Evolutionary conservation across 2,113 vertebrate species (phyloP), one percentile per base, ranked within the genome.

Genomic region (Glaucomys volans): DNA sequence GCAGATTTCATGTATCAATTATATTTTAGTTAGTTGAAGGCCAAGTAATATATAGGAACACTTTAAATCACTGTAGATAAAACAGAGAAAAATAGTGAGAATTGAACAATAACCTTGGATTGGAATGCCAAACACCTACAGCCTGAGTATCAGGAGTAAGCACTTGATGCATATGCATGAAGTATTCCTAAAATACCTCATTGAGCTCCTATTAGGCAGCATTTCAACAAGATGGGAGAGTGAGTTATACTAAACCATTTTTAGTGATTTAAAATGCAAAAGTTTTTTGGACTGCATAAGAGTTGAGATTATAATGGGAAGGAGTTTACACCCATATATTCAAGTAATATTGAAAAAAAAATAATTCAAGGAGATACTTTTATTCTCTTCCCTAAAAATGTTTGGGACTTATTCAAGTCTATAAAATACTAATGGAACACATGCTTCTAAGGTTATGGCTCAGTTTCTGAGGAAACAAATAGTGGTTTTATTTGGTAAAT

Each of bases 281-380:
- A 0, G 0, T 28, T 88, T 20, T 91, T 71, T 86, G 88, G 75
- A 24, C 90, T 84, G 32, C 26, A 13, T 59, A 17, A 91, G 5
- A 22, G 8, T 87, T 94, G 50, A 42, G 16, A 30, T 82, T 35
- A 66, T 57, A n/a, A 77, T 47, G 52, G 75, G 10, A 2, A 72
- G 3, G 28, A 74, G 2, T 88, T 75, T 75, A 28, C 0, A 67
- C 57, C 54, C 67, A 47, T 64, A 77, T 66, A 30, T 76, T 66
- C 62, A 77, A 75, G 37, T 62, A 54, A 62, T 37, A 40, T 37
- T 44, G n/a, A 88, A 57, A 80, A 71, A 91, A 64, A 96, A 96
- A 42, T 42, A 14, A 82, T 35, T 82, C 9, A 50, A 37, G 35
- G 24, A 13, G 64, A 66, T 75, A 66, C 8, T n/a, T 89, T 57